These are phyloP conservation scores for Autographa gamma DNA, from an alignment of 2,888 invertebrate species.

Conservation along the genomic window DNA sequence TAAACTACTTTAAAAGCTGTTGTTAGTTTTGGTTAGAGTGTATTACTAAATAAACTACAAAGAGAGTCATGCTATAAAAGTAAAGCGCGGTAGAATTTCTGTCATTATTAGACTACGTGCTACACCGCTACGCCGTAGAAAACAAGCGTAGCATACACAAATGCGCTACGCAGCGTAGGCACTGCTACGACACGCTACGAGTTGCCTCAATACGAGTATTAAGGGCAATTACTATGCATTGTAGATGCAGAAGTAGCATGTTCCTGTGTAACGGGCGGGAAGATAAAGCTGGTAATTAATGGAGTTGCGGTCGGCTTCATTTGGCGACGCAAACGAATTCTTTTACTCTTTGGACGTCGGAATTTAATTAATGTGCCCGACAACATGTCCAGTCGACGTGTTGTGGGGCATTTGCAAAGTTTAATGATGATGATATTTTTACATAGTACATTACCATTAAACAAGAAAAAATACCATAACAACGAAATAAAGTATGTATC, in stretches of 20 bases:
- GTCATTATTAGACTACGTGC: constrained; percentile 2
- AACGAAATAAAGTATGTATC: too few species aligned
- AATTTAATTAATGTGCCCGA: constrained; percentile 35
- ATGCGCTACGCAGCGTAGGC: constrained; percentile 6
- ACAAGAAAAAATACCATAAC: too few species aligned
- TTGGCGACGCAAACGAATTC: constrained; percentile 3
- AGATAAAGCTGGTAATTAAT: constrained; percentile 12
- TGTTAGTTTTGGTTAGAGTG: background rate
- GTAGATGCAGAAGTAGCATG: background rate
- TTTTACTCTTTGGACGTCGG: constrained; percentile 14
- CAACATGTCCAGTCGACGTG: constrained; percentile 8
- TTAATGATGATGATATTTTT: background rate
- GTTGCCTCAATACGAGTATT: background rate
- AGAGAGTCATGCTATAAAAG: background rate
- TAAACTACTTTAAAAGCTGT: background rate
- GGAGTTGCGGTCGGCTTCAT: constrained; percentile 14
- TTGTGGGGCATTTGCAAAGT: background rate
- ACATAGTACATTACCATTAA: background rate
- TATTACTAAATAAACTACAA: background rate
- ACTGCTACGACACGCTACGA: background rate
- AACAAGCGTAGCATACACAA: background rate
- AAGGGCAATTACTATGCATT: background rate
- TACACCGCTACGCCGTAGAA: background rate
- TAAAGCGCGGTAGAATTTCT: background rate
- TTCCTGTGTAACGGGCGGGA: background rate